Evolutionary conservation across 2,797 vertebrate species (phyloP).

Genomic region (Orientallactaga sibirica): DNA sequence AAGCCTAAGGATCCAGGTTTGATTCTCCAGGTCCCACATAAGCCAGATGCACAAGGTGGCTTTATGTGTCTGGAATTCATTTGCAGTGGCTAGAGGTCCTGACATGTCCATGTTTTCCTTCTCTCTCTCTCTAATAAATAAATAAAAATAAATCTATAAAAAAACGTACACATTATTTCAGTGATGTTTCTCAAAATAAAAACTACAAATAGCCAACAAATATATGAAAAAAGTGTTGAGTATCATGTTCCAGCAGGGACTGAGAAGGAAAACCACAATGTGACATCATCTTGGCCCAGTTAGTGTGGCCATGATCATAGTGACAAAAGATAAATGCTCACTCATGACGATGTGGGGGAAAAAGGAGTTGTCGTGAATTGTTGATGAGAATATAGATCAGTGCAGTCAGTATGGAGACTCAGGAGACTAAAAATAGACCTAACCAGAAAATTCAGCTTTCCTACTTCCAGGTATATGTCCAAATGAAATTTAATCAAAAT

Average conservation of each 20-base stretch:
- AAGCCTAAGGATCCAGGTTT: no score
- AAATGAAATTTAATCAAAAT: background rate
- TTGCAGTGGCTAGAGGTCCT: no score
- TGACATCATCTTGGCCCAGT: background rate
- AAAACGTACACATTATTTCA: background rate
- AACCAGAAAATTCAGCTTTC: background rate
- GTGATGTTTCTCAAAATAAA: background rate
- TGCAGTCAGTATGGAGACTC: background rate
- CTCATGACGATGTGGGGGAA: background rate
- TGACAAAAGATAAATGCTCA: background rate
- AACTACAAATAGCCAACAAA: background rate
- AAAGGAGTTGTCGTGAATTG: background rate
- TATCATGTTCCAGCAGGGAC: background rate
- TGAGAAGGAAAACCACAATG: background rate
- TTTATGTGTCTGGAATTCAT: no score
- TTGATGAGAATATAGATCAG: background rate
- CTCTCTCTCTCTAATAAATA: no score
- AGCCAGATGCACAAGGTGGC: no score
- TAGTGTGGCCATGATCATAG: background rate
- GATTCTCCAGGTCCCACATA: no score
- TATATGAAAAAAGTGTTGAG: background rate
- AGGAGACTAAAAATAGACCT: background rate
- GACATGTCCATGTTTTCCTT: no score
- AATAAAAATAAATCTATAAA: background rate
- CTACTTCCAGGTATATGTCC: background rate